Evolutionary conservation across 2,113 vertebrate genomes (phyloP).

Genomic region (Corydoras maculifer): DNA sequence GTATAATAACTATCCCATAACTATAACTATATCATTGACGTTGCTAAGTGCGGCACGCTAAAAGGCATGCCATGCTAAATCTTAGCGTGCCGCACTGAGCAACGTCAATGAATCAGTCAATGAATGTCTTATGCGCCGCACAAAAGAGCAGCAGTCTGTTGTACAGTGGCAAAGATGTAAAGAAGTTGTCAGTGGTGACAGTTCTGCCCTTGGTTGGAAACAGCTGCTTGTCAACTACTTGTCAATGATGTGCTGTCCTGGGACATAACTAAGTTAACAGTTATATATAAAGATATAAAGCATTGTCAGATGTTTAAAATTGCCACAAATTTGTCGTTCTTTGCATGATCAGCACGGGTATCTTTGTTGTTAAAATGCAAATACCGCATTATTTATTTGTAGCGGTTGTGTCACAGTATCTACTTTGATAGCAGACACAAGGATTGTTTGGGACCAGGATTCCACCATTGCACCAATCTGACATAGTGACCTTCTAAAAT

Average conservation of each 20-base stretch:
- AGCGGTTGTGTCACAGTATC: neutral
- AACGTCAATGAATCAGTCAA: too few species aligned
- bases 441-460: neutral
- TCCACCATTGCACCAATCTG: constrained; percentile 6
- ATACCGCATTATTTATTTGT: constrained; percentile 6
- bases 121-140: too few species aligned
- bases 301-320: too few species aligned
- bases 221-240: neutral
- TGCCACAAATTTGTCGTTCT: too few species aligned
- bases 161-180: neutral
- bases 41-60: too few species aligned
- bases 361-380: neutral
- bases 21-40: too few species aligned
- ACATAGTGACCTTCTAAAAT: neutral
- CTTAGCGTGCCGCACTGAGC: too few species aligned
- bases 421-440: constrained; percentile 7
- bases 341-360: too few species aligned
- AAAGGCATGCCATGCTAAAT: too few species aligned
- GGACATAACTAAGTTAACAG: neutral
- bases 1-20: too few species aligned
- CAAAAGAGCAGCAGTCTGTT: neutral
- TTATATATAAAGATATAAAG: too few species aligned
- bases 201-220: neutral
- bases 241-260: neutral
- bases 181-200: neutral